Evolutionary conservation across 2,888 invertebrate genomes (phyloP), one percentile per base, ranked within the genome.

Genomic region (Philereme vetulata): DNA sequence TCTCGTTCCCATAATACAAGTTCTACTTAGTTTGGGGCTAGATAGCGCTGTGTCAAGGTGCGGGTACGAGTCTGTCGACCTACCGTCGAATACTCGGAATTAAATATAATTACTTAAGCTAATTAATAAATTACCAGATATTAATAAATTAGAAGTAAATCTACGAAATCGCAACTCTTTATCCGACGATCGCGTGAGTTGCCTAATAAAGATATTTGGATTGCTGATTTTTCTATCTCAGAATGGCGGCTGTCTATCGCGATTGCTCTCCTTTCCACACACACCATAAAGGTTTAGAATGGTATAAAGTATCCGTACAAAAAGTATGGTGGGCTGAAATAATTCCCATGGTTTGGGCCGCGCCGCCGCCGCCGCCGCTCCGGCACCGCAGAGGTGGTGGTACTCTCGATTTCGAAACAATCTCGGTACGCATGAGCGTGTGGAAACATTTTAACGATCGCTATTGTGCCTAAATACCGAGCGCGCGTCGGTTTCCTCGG

Each of bases 321-420:
- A 49, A 58, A 57, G 49, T 44, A 56, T 54, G 55, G 55, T 58
- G 49, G 49, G 33, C 48, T 52, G 48, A 60, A 64, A 62, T 66
- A 66, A 70, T 72, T 70, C 70, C 70, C 65, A 71, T 76, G 72
- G 70, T 49, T 67, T 72, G 70, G 74, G 66, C 71, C 69, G 21
- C 21, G 21, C 21, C 21, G 21, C 21, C 21, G 21, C 21, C 21
- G 21, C 21, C 21, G 21, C 68, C 63, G 65, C 62, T 60, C 60
- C 62, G 57, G 67, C 66, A 65, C 65, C 68, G 68, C 68, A 75
- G 40, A 50, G 49, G 49, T 49, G 56, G 56, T 36, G 74, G 71
- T 81, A 90, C 90, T 90, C 86, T 90, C 87, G 84, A 79, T 92
- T 90, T 90, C 90, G 84, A 88, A 88, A 91, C 84, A 85, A 84